Evolutionary conservation across 2,797 vertebrate species (phyloP).

Genomic region (Onychomys arenicola): DNA sequence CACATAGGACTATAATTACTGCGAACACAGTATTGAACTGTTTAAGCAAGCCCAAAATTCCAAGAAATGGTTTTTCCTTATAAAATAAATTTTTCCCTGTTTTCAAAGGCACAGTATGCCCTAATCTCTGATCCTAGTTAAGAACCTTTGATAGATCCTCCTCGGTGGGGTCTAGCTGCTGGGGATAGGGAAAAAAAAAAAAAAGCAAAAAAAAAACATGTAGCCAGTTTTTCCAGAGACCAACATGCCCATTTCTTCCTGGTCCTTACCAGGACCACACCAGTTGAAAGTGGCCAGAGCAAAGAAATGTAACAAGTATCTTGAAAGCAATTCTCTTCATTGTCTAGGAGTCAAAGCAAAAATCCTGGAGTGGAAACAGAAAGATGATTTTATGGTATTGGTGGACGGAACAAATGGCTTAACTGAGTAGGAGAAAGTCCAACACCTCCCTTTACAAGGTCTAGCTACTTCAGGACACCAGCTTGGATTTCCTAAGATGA

Average conservation of each 20-base stretch:
- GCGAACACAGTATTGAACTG: constrained; percentile 18
- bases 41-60: constrained; percentile 41
- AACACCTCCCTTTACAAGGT: constrained; percentile 20
- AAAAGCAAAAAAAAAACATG: no score
- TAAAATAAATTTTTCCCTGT: constrained; percentile 23
- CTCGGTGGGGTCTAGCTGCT: background rate
- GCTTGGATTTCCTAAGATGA: constrained; percentile 44
- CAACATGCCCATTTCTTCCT: constrained; percentile 28
- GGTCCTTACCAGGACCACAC: constrained; percentile 44
- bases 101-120: constrained; percentile 7
- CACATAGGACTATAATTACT: constrained; percentile 49
- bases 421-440: constrained; percentile 53
- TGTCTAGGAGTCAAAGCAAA: constrained; percentile 33
- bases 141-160: background rate
- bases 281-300: constrained; percentile 37
- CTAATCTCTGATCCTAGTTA: background rate
- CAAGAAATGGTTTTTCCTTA: constrained; percentile 27
- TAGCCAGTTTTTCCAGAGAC: background rate
- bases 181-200: background rate
- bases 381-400: constrained; percentile 53
- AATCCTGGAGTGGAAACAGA: constrained; percentile 52
- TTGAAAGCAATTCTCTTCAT: constrained; percentile 36
- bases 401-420: constrained; percentile 44
- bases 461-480: constrained; percentile 57
- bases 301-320: constrained; percentile 30